Conservation (phyloP, 2,888 invertebrate genomes). For the Amblyjoppa proteus region DNA sequence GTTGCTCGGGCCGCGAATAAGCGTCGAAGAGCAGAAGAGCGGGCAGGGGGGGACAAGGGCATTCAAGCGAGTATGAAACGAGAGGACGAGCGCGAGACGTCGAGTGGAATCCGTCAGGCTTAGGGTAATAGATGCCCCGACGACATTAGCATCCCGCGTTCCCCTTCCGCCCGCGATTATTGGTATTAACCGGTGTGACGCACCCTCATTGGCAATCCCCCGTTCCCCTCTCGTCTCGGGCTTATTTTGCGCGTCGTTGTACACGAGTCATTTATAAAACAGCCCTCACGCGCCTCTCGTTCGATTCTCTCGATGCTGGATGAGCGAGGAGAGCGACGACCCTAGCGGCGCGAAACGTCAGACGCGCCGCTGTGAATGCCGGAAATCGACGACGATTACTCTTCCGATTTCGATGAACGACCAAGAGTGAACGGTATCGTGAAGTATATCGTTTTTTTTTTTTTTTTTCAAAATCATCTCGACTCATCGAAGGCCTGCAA, state of each 20-base stretch:
- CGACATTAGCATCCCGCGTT: constrained; percentile 82
- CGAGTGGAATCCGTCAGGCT: constrained; percentile 83
- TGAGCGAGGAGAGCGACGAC: constrained; percentile 22
- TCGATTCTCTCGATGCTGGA: constrained; percentile 57
- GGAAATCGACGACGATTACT: constrained; percentile 64
- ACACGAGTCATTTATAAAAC: constrained; percentile 71
- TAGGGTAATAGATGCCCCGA: constrained; percentile 83
- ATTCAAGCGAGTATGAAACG: constrained; percentile 54
- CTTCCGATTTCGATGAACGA: constrained; percentile 53
- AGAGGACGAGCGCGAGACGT: constrained; percentile 75
- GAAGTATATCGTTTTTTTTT: neutral
- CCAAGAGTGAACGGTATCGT: neutral
- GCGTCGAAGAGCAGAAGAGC: constrained; percentile 19
- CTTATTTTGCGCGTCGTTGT: constrained; percentile 69
- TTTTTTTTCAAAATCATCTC: neutral
- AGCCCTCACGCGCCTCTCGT: constrained; percentile 41
- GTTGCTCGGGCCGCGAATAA: constrained; percentile 26
- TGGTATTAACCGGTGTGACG: constrained; percentile 79
- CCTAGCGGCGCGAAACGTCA: constrained; percentile 48
- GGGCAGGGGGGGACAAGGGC: constrained; percentile 27
- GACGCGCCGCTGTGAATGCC: constrained; percentile 40
- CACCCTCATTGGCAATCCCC: constrained; percentile 48
- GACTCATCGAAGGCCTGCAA: constrained; percentile 3
- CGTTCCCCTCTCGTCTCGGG: constrained; percentile 47
- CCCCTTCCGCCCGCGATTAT: constrained; percentile 78